These are phyloP conservation scores for Garra rufa DNA, from an alignment of 2,113 vertebrate species.

Conservation along the genomic window DNA sequence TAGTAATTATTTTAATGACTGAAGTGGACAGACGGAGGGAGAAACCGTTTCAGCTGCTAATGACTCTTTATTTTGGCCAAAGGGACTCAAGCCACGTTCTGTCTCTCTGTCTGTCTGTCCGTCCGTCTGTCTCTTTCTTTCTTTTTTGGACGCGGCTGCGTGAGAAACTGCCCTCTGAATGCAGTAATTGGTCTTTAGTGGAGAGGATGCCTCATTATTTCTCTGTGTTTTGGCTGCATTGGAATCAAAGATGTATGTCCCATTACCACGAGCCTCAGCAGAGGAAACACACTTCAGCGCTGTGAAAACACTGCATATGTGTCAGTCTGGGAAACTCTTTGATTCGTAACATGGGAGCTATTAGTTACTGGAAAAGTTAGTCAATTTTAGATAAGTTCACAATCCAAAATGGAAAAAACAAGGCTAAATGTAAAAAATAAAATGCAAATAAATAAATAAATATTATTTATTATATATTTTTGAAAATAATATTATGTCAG, in stretches of 20 bases:
- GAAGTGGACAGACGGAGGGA: constrained; percentile 43
- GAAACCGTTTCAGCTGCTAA: background rate
- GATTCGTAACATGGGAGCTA: background rate
- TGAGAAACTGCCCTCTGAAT: constrained; percentile 29
- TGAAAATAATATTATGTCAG: no score
- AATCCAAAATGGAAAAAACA: background rate
- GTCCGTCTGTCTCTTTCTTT: background rate
- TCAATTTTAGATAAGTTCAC: background rate
- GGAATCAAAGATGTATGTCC: constrained; percentile 31
- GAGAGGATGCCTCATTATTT: constrained; percentile 47
- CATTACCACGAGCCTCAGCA: background rate
- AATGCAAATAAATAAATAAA: no score
- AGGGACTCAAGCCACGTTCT: background rate
- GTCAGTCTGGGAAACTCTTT: constrained; percentile 8
- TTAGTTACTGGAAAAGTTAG: background rate
- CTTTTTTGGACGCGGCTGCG: background rate
- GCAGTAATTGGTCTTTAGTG: constrained; percentile 40
- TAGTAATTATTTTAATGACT: constrained; percentile 71
- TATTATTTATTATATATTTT: no score
- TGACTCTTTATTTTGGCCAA: constrained; percentile 28
- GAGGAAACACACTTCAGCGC: background rate
- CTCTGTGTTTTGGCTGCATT: constrained; percentile 30
- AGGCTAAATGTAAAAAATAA: no score
- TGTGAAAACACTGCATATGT: background rate
- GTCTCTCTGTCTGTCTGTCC: background rate